Base-by-base conservation (phyloP, 2,113 vertebrate species). In the Rhinogobius similis region DNA sequence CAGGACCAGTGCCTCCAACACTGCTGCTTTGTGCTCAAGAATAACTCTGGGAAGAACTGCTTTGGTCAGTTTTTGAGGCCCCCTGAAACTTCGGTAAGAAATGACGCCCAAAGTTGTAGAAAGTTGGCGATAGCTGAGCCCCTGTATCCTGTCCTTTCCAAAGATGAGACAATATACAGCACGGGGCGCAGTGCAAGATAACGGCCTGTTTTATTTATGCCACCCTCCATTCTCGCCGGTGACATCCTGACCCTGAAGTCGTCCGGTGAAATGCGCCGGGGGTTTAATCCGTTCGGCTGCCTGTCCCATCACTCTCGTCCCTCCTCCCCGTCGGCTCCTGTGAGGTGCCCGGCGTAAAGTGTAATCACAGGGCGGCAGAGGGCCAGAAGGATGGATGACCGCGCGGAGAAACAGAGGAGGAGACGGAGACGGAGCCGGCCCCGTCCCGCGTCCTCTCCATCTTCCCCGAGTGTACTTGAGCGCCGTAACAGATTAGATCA, bases 401-500 rank as follows among this genome's bases (percentile, higher is more conserved):
- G 72, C 29, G 44, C 43, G 58, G 52, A 65, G 58, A 64, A 70
- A 68, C 68, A 69, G 36, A 67, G 29, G 36, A 67, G 29, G 52
- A 75, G 32, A 68, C 58, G 29, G 52, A 75, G 32, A 68, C 58
- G 32, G 32, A 59, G 55, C 20, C 23, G 38, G 53, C 61, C 67
- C 23, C 46, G 56, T 36, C 36, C 66, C 6, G 26, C 16, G 27
- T 69, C n/a, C 58, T 73, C 77, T 85, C 69, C 53, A 23, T 78
- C 78, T 67, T 74, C 73, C 39, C 48, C 13, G 53, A 23, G 66
- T 68, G 32, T 36, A 48, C 58, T 46, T 65, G 72, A 76, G 69
- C 36, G 67, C 73, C 68, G 76, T 67, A 71, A 86, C 65, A 67
- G 81, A 87, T 84, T 82, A 78, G 65, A 83, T 80, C 83, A 80